Conservation (phyloP, 2,113 vertebrate species). For the Drymodes brunneopygia region DNA sequence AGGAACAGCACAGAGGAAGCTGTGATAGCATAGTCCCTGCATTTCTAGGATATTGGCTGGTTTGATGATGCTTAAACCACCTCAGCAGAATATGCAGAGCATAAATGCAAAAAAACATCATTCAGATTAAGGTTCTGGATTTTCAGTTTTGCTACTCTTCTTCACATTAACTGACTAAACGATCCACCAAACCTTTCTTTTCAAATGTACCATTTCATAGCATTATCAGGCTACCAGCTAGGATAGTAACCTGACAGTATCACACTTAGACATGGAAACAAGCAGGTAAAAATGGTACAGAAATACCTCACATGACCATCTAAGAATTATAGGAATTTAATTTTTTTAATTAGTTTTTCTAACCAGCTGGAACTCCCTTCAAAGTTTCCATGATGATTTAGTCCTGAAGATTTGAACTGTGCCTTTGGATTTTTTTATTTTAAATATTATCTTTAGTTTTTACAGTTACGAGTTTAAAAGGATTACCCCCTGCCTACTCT, state of each 20-base stretch:
- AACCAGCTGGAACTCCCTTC: neutral
- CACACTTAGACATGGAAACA: neutral
- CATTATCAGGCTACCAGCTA: neutral
- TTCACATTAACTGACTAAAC: neutral
- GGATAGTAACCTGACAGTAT: neutral
- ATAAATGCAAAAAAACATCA: neutral
- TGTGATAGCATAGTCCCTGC: neutral
- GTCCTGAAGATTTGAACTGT: neutral
- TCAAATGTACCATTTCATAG: neutral
- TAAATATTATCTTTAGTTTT: neutral
- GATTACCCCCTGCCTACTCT: neutral
- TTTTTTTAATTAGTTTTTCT: neutral
- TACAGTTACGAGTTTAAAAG: neutral
- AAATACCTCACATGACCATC: neutral
- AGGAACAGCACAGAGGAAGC: neutral
- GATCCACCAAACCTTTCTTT: neutral
- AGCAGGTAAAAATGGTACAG: neutral
- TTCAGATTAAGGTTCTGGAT: neutral
- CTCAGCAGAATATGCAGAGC: neutral
- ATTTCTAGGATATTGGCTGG: neutral
- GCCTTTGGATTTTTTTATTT: neutral
- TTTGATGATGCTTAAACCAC: neutral
- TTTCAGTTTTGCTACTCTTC: neutral
- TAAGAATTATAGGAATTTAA: neutral
- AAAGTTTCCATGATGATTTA: neutral